Base-by-base conservation (phyloP, 2,113 vertebrate species). In the Eolophus roseicapilla region DNA sequence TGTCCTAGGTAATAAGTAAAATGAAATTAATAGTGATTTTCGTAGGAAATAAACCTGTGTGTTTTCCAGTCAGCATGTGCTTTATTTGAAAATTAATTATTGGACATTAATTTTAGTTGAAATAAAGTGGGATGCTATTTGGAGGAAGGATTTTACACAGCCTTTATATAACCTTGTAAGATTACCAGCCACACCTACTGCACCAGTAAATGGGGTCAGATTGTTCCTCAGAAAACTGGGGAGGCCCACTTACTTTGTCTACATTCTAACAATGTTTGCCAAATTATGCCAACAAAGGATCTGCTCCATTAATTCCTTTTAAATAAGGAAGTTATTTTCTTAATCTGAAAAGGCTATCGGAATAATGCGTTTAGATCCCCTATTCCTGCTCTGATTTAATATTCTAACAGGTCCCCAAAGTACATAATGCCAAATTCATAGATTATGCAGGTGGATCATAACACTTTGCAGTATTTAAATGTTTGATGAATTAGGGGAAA, bases 1-100 rank as follows among this genome's bases (percentile, higher is more conserved):
- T 39, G 39, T 97, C 63, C 7, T 98, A 94, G 98, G 98, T 98
- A 96, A 97, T 2, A 20, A 31, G 19, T 70, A 93, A 68, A 62
- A 29, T 6, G 23, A 23, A 7, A 39, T 60, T 12, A 18, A 37
- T 59, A 14, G 17, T 79, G 46, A 41, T 52, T 79, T 75, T 86
- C 25, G 4, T 15, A 69, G 82, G 46, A 55, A 79, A 68, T 49
- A 82, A 47, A 69, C 7, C 15, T 4, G 3, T 41, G 10, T 55
- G 29, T 44, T 47, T 74, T 70, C 55, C 31, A 78, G 12, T 60
- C n/a, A 63, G 71, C 10, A 14, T 83, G 4, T 63, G 13, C 71
- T 80, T 23, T n/a, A 9, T 18, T 46, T 59, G 39, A 35, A 62
- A 91, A 76, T 39, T 14, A 75, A 53, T 76, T 71, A 16, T 10